Evolutionary conservation across 2,113 vertebrate species (phyloP).

Genomic region (Aix galericulata): DNA sequence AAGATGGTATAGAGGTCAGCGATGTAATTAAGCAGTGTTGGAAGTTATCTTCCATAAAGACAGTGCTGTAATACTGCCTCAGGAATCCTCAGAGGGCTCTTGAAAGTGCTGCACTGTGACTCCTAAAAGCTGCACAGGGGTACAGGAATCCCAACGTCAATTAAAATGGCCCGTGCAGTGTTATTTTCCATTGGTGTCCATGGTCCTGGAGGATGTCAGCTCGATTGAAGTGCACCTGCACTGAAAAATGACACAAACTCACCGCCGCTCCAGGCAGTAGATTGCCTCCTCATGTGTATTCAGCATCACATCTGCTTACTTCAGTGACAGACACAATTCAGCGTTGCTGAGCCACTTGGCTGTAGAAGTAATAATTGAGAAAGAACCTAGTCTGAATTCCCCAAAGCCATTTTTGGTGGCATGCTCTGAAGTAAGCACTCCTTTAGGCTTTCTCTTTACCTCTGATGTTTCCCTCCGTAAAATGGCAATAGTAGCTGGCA

Average conservation of each 20-base stretch:
- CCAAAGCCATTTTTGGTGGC: neutral
- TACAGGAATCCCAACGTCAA: constrained; percentile 7
- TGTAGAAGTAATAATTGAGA: constrained; percentile 28
- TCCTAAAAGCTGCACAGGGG: constrained; percentile 14
- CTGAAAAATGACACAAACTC: constrained; percentile 7
- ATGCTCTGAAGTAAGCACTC: neutral
- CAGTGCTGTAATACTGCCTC: neutral
- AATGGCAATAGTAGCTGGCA: neutral
- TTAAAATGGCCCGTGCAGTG: constrained; percentile 38
- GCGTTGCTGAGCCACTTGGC: neutral
- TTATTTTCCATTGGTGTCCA: constrained; percentile 2
- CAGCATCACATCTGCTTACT: constrained; percentile 25
- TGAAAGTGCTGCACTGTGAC: constrained; percentile 1
- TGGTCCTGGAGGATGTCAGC: constrained; percentile 15
- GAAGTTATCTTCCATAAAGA: neutral
- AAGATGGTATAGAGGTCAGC: constrained; percentile 32
- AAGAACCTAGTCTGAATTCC: constrained; percentile 6
- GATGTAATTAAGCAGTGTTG: constrained; percentile 45
- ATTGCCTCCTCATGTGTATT: constrained; percentile 13
- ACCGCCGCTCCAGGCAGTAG: neutral
- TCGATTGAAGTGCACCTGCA: constrained; percentile 14
- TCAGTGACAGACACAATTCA: constrained; percentile 24
- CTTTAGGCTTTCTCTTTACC: neutral
- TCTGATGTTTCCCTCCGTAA: neutral
- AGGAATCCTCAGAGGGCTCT: constrained; percentile 20